Evolutionary conservation across 2,888 invertebrate genomes (phyloP).

Genomic region (Parnassius apollo): DNA sequence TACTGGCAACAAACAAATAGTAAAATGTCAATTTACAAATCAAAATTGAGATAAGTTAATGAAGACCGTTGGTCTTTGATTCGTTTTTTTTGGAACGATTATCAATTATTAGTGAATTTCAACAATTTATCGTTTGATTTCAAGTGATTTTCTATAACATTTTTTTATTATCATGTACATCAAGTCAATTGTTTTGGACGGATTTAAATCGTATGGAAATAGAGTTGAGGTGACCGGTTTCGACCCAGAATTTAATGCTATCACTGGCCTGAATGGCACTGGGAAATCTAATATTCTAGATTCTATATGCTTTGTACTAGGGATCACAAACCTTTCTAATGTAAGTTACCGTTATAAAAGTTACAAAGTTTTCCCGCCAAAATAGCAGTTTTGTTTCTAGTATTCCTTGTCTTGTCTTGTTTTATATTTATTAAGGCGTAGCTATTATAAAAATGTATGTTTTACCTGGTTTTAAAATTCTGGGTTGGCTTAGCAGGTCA

Average conservation of each 20-base stretch:
- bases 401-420: not conserved
- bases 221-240: constrained; percentile 95
- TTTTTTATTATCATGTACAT: constrained; percentile 86
- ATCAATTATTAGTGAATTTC: too few relatives aligned
- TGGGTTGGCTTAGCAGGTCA: too few relatives aligned
- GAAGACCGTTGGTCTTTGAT: constrained; percentile 33
- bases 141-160: not conserved
- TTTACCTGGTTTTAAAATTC: too few relatives aligned
- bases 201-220: constrained; percentile 98
- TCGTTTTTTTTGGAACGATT: not conserved
- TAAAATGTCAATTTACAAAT: too few relatives aligned
- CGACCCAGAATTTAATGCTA: constrained; percentile 97
- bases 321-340: constrained; percentile 94
- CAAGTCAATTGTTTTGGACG: constrained; percentile 95
- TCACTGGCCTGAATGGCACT: constrained; percentile 98
- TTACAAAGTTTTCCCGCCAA: constrained; percentile 40
- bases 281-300: constrained; percentile 99
- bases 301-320: constrained; percentile 98
- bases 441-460: too few relatives aligned
- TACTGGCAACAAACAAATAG: too few relatives aligned
- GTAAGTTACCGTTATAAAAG: constrained; percentile 75
- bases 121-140: too few relatives aligned
- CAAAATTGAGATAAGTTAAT: too few relatives aligned
- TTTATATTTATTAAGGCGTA: too few relatives aligned
- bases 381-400: not conserved